Base-by-base conservation (phyloP, 2,113 vertebrate species). In the Pogonocichla stellata region DNA sequence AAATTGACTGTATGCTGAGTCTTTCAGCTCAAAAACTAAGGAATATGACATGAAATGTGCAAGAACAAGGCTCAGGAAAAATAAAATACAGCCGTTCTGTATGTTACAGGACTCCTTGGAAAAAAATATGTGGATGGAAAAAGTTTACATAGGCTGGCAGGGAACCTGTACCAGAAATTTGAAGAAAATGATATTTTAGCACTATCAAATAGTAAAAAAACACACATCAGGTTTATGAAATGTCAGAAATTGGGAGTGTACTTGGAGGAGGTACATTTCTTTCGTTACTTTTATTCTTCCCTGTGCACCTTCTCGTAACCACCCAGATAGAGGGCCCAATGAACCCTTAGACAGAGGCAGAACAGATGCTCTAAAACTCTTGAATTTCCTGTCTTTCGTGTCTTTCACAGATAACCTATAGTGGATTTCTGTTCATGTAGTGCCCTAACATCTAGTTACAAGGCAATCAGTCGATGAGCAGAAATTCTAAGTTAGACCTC, bases 191-290 rank as follows among this genome's bases (percentile, higher is more conserved):
- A 7, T 25, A 48, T 38, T 72, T 51, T 40, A 51, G 22, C 8
- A 14, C 51, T 77, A 69, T 36, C 34, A 67, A 71, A 51, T 0
- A 73, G 42, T 10, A 78, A 71, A 77, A 33, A 1, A 0, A 0
- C 15, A 45, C 9, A 48, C 12, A 31, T 12, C 12, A 14, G 5
- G 6, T 69, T 80, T 72, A 56, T n/a, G 19, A 88, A 65, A 60
- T 31, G 4, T 8, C 40, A 3, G 51, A 19, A 79, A 58, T 2
- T 31, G 9, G 16, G 22, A 64, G 15, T 40, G 5, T 33, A 61
- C 51, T 73, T 62, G 24, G 15, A 92, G 12, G 6, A 83, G 83
- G 1, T 54, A 10, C 28, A 29, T 54, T 70, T 82, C 24, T 80
- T 60, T 72, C 18, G 17, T 24, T 60, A 12, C 34, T 82, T 80